A percentile compares a stretch with the other conserved stretches of the same genome.
Evolutionary conservation across 2,113 vertebrate genomes (phyloP).

Genomic region (Mesoclemmys tuberculata): DNA sequence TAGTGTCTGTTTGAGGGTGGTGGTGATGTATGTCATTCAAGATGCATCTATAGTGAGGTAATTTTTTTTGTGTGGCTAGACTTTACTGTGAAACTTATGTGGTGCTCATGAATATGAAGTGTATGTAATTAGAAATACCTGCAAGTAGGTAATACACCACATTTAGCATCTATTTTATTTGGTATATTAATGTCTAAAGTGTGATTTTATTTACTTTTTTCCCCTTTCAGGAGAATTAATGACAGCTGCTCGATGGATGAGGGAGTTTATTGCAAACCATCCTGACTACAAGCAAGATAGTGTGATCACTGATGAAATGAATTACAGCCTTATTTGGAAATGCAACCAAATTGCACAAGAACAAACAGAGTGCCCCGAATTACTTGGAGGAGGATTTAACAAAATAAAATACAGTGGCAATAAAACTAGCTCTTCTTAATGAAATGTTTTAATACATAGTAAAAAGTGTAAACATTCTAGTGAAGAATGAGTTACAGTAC

Average conservation of each 20-base stretch:
- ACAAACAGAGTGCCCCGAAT: slow-evolving; percentile 89
- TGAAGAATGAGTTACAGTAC: slow-evolving; percentile 31
- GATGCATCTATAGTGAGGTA: not conserved
- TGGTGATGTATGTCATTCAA: not conserved
- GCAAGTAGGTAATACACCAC: not conserved
- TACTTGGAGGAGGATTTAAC: slow-evolving; percentile 88
- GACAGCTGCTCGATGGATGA: slow-evolving; percentile 98
- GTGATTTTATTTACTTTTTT: not conserved
- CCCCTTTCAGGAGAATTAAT: slow-evolving; percentile 89
- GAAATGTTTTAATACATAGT: not conserved
- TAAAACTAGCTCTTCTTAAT: slow-evolving; percentile 47
- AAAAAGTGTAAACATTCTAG: slow-evolving; percentile 12
- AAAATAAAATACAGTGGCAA: slow-evolving; percentile 81
- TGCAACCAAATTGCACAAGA: slow-evolving; percentile 92
- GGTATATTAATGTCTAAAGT: not conserved
- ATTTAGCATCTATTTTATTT: not conserved
- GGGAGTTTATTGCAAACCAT: slow-evolving; percentile 91
- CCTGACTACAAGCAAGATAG: slow-evolving; percentile 96
- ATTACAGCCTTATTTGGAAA: slow-evolving; percentile 90
- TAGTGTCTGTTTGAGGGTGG: not conserved
- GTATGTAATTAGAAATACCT: not conserved
- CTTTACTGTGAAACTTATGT: not conserved
- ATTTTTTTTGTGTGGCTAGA: not conserved
- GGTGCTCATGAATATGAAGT: not conserved
- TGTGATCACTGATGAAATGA: slow-evolving; percentile 93